These are phyloP conservation scores for Cosmia trapezina DNA, from an alignment of 2,888 invertebrate species.

Conservation along the genomic window DNA sequence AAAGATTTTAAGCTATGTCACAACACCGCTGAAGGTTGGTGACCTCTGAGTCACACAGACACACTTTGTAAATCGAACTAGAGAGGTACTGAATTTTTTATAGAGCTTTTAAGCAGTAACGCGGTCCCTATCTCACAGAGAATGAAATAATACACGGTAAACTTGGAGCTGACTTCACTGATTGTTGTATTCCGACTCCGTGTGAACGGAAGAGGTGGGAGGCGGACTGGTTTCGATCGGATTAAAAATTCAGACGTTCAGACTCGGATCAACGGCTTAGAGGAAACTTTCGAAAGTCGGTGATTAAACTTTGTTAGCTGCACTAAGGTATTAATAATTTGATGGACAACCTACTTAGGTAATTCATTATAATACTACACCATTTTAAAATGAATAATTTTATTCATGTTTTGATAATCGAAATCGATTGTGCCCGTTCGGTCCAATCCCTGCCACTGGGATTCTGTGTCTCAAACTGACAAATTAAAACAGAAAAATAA, in stretches of 20 bases:
- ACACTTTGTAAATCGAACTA: conserved; percentile 10
- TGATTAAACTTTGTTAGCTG: conserved; percentile 9
- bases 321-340: conserved; percentile 17
- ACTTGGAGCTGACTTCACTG: conserved; percentile 24
- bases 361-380: neutral
- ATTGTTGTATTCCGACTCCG: conserved; percentile 27
- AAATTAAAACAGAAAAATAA: neutral
- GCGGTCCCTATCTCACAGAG: conserved; percentile 1
- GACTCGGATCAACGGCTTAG: conserved; percentile 15
- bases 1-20: conserved; percentile 12
- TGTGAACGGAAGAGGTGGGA: conserved; percentile 44
- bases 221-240: conserved; percentile 47
- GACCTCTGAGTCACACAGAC: conserved; percentile 20
- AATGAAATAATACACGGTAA: conserved; percentile 21
- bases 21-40: conserved; percentile 12
- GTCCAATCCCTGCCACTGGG: too few relatives aligned
- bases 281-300: conserved; percentile 51
- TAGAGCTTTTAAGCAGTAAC: conserved; percentile 3
- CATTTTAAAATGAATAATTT: neutral
- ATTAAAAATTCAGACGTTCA: conserved; percentile 47
- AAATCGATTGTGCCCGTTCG: neutral
- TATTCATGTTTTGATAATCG: neutral
- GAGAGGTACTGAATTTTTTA: neutral
- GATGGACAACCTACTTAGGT: conserved; percentile 19
- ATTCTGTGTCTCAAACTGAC: too few relatives aligned